A percentile compares a stretch with the other conserved stretches of the same genome.
Conservation (phyloP, 2,797 vertebrate species). For the Chelon labrosus region DNA sequence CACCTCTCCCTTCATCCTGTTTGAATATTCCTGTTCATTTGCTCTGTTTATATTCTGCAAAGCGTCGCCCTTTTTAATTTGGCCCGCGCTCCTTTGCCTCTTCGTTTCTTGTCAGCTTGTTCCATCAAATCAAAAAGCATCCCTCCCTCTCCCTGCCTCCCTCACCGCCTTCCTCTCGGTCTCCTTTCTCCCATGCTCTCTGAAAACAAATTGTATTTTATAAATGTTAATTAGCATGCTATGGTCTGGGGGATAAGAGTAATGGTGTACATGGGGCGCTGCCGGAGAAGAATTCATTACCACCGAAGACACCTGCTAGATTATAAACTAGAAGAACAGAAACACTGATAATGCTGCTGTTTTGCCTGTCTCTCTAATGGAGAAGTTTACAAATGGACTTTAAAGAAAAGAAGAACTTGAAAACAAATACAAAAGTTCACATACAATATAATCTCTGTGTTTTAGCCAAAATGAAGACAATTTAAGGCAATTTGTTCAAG, state of each 20-base stretch:
- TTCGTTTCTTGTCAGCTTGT: constrained; percentile 47
- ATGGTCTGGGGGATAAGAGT: constrained; percentile 78
- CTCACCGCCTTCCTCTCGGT: constrained; percentile 9
- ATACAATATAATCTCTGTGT: background rate
- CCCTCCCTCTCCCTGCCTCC: constrained; percentile 6
- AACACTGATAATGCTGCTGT: constrained; percentile 67
- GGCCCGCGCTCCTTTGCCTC: constrained; percentile 28
- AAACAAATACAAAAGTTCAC: constrained; percentile 34
- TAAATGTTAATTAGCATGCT: constrained; percentile 78
- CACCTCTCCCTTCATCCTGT: constrained; percentile 21
- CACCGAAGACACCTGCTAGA: constrained; percentile 63
- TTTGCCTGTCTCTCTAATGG: constrained; percentile 63
- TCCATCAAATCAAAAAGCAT: constrained; percentile 63
- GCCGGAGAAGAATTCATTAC: constrained; percentile 78
- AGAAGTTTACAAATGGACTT: constrained; percentile 66
- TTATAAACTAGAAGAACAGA: constrained; percentile 59
- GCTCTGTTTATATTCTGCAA: constrained; percentile 45
- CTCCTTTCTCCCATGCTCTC: constrained; percentile 36
- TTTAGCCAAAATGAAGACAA: no score
- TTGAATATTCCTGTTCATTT: constrained; percentile 41
- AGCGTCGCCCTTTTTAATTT: constrained; percentile 24
- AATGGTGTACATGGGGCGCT: constrained; percentile 71
- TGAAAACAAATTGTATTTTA: constrained; percentile 75
- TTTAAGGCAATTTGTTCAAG: no score
- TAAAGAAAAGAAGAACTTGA: constrained; percentile 11